These are phyloP conservation scores for Drosophila buzzatii DNA, from an alignment of 2,888 invertebrate species.

Conservation along the genomic window DNA sequence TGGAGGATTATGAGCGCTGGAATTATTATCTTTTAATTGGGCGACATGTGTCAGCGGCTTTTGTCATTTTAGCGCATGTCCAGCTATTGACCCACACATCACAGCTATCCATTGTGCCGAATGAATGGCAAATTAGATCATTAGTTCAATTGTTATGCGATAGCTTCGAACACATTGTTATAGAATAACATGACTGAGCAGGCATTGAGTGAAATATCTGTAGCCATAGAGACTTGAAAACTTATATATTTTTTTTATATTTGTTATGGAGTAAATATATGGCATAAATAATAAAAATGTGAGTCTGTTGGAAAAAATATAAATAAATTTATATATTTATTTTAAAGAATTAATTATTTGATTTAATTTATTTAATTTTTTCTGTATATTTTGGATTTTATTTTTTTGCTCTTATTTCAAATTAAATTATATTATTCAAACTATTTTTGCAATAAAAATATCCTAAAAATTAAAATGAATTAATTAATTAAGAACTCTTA, in stretches of 20 bases:
- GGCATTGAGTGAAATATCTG: background rate
- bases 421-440: no score
- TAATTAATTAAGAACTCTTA: no score
- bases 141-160: slow-evolving; percentile 32
- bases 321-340: no score
- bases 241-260: background rate
- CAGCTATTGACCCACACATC: slow-evolving; percentile 11
- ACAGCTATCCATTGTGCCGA: slow-evolving; percentile 8
- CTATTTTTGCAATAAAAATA: no score
- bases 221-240: background rate
- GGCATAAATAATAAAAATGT: no score
- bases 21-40: slow-evolving; percentile 79
- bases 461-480: no score
- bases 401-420: no score
- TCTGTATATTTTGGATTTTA: no score
- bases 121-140: slow-evolving; percentile 40
- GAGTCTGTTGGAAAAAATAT: no score
- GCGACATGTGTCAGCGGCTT: slow-evolving; percentile 72
- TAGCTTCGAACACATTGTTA: background rate
- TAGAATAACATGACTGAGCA: background rate
- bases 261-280: no score
- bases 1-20: slow-evolving; percentile 40
- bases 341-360: no score
- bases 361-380: no score
- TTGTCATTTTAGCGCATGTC: slow-evolving; percentile 56